A percentile compares a stretch with the other conserved stretches of the same genome.
These are phyloP conservation scores for Turnix velox DNA, from an alignment of 2,113 vertebrate species.

Conservation along the genomic window DNA sequence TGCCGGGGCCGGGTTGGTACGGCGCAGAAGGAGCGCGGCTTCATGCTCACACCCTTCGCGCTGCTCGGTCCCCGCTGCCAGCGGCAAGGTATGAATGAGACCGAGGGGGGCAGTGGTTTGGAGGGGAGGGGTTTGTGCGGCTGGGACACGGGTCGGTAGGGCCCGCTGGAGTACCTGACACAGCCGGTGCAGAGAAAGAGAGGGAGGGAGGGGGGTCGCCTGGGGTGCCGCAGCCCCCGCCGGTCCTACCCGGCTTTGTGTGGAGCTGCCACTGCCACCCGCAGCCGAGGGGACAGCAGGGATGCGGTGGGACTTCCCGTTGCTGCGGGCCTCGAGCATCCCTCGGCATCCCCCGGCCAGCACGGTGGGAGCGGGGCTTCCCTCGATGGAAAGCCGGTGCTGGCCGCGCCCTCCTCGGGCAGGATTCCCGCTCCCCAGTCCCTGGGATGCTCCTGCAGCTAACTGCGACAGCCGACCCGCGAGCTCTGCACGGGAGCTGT, in stretches of 20 bases:
- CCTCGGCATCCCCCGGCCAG: neutral
- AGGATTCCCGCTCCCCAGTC: neutral
- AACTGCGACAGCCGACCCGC: neutral
- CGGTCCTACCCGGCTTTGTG: slow-evolving; percentile 11
- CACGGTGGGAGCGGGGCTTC: neutral
- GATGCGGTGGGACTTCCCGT: neutral
- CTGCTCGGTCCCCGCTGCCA: neutral
- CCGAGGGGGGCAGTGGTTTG: neutral
- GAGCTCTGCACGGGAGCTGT: too few relatives aligned
- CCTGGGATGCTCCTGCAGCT: neutral
- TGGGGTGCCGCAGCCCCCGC: neutral
- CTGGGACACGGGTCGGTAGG: neutral
- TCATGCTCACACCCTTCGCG: neutral
- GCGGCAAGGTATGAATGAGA: neutral
- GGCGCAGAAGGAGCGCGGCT: neutral
- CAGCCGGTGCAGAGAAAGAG: neutral
- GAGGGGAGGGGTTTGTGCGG: too few relatives aligned
- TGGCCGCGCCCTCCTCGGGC: neutral
- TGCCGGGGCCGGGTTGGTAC: neutral
- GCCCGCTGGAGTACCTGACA: neutral
- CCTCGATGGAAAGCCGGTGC: neutral
- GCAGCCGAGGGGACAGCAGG: neutral
- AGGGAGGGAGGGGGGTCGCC: too few relatives aligned
- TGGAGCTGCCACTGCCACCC: neutral
- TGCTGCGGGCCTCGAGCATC: neutral